A percentile compares a stretch with the other conserved stretches of the same genome.
Evolutionary conservation across 2,888 invertebrate genomes (phyloP).

Genomic region (Nephrotoma flavescens): DNA sequence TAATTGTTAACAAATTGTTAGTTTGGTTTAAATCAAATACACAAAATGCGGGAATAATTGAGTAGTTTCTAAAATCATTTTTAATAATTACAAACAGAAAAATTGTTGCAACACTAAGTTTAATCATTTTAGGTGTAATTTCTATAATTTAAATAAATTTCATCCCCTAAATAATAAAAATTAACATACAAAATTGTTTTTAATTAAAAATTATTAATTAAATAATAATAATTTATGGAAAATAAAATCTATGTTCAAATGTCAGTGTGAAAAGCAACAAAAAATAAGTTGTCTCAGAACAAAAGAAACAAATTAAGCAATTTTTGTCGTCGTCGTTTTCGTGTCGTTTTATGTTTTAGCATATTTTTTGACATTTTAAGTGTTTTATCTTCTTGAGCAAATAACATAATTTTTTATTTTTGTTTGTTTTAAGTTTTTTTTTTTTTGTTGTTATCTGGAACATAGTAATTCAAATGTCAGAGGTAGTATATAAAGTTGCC

Average conservation of each 20-base stretch:
- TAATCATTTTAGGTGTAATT: too few species aligned
- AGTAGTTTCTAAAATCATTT: too few species aligned
- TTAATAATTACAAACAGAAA: too few species aligned
- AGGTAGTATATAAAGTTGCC: not conserved
- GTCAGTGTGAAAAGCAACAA: not conserved
- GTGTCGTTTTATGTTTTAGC: not conserved
- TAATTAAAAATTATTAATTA: not conserved
- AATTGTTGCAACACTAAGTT: too few species aligned
- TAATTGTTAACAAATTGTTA: too few species aligned
- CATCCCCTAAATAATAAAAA: not conserved
- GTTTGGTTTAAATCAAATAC: too few species aligned
- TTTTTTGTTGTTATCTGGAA: not conserved
- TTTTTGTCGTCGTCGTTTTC: not conserved
- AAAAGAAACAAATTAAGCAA: not conserved
- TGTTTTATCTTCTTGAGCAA: not conserved
- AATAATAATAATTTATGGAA: not conserved
- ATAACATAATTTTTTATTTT: not conserved
- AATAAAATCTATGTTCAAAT: not conserved
- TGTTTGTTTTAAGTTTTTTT: not conserved
- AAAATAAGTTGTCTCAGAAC: not conserved
- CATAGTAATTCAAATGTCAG: not conserved
- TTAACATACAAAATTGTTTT: not conserved
- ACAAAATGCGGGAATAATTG: too few species aligned
- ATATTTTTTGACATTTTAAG: not conserved
- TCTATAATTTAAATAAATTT: not conserved